Evolutionary conservation across 2,113 vertebrate genomes (phyloP).

Genomic region (Corythornis vintsioides): DNA sequence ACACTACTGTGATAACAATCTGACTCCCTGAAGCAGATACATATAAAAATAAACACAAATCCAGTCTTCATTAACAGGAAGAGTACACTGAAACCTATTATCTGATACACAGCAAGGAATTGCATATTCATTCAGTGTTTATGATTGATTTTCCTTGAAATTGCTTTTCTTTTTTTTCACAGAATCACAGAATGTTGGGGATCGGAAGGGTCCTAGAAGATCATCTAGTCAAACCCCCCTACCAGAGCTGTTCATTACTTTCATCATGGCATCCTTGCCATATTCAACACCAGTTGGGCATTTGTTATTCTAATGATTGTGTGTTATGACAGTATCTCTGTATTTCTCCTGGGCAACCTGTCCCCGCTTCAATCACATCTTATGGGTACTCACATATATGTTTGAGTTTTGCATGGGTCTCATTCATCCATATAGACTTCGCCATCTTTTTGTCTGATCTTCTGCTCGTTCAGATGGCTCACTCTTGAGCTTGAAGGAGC

Average conservation of each 20-base stretch:
- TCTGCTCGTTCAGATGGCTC: background rate
- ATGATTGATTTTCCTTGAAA: background rate
- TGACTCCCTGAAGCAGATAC: background rate
- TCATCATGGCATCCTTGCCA: background rate
- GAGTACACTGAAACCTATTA: background rate
- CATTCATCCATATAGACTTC: background rate
- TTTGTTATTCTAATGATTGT: background rate
- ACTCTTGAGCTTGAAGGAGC: background rate
- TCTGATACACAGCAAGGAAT: background rate
- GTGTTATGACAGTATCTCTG: background rate
- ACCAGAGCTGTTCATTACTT: background rate
- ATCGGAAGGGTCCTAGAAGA: too few relatives aligned
- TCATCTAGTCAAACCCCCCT: too few relatives aligned
- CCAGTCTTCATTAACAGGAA: background rate
- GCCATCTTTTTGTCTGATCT: background rate
- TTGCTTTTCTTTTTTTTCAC: background rate
- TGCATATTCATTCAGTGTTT: background rate
- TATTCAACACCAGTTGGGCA: accelerated
- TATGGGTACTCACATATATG: background rate
- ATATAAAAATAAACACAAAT: background rate
- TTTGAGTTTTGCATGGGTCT: background rate
- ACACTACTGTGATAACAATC: background rate
- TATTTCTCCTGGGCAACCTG: background rate
- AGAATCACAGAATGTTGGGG: too few relatives aligned
- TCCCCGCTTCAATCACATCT: background rate